phyloP scores from a whole-genome alignment of 2,797 vertebrate genomes.

The Neosilurus hyrtlii region DNA sequence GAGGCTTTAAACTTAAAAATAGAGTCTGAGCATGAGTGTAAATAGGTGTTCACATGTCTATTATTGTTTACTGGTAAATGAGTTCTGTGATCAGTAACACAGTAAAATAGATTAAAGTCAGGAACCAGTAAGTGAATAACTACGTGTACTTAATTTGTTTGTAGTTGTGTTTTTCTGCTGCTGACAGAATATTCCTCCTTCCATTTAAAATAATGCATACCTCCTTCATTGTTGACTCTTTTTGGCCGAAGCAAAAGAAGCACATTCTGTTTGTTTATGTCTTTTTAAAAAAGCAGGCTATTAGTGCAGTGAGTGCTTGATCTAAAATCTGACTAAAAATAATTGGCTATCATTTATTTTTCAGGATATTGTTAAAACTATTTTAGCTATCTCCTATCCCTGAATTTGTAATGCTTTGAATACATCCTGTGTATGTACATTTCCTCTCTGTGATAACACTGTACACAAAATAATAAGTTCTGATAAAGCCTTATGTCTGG shows the following conservation, averaged over 20 bases:
- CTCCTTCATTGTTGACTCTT: background rate
- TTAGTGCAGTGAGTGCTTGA: background rate
- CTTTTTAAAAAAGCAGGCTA: background rate
- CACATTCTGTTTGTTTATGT: background rate
- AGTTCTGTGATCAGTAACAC: background rate
- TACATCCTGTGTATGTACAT: background rate
- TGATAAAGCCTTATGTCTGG: background rate
- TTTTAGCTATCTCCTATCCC: background rate
- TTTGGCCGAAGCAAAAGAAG: background rate
- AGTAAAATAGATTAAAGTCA: background rate
- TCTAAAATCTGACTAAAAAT: background rate
- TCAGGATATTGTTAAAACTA: background rate
- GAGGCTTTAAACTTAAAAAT: background rate
- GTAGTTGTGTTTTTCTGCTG: background rate
- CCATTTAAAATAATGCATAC: background rate
- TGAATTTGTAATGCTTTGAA: background rate
- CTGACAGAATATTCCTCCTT: background rate
- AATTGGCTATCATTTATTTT: background rate
- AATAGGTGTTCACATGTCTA: background rate
- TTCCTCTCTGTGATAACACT: background rate
- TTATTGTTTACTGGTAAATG: background rate
- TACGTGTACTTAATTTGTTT: background rate
- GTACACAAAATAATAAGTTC: background rate
- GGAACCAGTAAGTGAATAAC: background rate
- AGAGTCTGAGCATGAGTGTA: background rate